phyloP scores from a whole-genome alignment of 2,888 invertebrate species.

The Nephrotoma guestfalica region DNA sequence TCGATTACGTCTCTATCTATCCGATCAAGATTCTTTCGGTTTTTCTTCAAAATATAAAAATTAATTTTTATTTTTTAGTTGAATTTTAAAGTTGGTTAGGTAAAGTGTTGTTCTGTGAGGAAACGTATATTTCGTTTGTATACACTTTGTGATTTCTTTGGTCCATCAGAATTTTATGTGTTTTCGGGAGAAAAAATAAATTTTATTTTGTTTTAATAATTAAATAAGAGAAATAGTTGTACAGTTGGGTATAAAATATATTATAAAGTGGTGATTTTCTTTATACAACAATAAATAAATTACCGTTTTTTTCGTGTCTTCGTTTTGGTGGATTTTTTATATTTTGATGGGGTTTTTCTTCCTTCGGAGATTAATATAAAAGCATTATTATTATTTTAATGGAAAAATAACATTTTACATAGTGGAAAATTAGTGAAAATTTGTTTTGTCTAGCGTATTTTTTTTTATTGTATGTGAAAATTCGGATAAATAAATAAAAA shows the following conservation, averaged over 20 bases:
- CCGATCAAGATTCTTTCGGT: neutral
- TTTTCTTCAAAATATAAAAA: neutral
- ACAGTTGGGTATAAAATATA: neutral
- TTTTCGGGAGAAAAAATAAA: neutral
- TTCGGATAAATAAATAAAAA: neutral
- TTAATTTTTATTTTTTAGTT: neutral
- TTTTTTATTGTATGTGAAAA: neutral
- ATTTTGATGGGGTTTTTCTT: neutral
- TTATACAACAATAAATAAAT: neutral
- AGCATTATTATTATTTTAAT: neutral
- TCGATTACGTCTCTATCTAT: neutral
- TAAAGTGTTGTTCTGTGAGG: neutral
- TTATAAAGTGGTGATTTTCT: neutral
- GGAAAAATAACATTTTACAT: neutral
- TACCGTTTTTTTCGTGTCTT: neutral
- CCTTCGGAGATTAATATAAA: neutral
- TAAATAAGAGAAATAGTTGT: neutral
- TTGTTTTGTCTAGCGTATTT: neutral
- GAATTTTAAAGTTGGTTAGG: neutral
- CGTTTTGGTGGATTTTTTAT: neutral
- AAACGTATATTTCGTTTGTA: neutral
- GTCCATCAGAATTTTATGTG: neutral
- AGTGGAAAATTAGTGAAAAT: neutral
- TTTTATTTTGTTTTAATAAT: neutral
- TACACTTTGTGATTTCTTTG: neutral